phyloP scores from a whole-genome alignment of 37 sponge, comb jelly and placozoan genomes.

The Amphimedon queenslandica region DNA sequence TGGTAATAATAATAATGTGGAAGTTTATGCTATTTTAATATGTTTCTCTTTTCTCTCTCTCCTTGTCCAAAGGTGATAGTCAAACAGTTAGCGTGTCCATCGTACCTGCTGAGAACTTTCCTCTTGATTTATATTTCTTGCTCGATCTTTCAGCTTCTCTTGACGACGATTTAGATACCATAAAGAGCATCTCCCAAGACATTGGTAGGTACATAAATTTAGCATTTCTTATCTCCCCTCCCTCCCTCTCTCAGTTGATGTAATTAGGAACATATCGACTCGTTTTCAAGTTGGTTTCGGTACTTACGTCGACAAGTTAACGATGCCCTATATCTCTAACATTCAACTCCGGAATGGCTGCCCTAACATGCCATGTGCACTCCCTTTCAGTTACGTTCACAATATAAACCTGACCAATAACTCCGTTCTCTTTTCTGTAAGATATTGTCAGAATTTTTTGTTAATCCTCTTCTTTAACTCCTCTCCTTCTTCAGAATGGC shows the following conservation, averaged over 20 bases:
- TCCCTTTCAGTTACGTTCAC: conserved; percentile 19
- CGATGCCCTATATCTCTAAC: conserved; percentile 17
- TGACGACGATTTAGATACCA: not conserved
- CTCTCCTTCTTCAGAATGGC: conserved; percentile 11
- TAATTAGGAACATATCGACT: conserved; percentile 5
- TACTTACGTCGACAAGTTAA: conserved; percentile 20
- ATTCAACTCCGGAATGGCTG: too few relatives aligned
- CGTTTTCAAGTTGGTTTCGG: conserved; percentile 33
- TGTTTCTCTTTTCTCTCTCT: too few relatives aligned
- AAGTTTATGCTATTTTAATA: not conserved
- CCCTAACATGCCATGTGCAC: too few relatives aligned
- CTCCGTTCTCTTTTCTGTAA: not conserved
- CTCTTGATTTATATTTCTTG: conserved; percentile 60
- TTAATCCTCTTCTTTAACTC: not conserved
- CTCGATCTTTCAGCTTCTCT: conserved; percentile 44
- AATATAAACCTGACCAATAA: conserved; percentile 3
- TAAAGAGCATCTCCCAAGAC: conserved; percentile 4
- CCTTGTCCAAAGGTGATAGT: not conserved
- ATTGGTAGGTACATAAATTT: too few relatives aligned
- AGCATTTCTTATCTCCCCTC: conserved; percentile 9
- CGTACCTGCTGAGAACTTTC: conserved; percentile 11
- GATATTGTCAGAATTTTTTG: not conserved
- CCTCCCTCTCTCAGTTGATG: conserved; percentile 9
- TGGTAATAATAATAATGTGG: not conserved
- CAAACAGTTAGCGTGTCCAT: not conserved